Base-by-base conservation (phyloP, 2,888 invertebrate genomes). In the Petrolisthes cinctipes region DNA sequence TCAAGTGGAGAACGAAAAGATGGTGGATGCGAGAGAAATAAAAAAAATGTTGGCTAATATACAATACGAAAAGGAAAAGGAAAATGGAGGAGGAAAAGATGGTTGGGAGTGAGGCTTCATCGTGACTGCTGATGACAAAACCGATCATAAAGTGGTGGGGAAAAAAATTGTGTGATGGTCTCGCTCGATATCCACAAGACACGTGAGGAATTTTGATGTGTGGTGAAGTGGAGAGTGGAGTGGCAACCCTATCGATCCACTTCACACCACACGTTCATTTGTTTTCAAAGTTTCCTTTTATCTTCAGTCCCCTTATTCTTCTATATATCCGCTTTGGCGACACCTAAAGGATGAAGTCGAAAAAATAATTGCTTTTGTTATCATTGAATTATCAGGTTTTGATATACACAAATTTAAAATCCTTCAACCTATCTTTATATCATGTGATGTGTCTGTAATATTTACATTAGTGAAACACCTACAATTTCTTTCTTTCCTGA, bases 121-220 rank as follows among this genome's bases (percentile, higher is more conserved):
- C 37, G 14, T 79, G 84, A 68, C 84, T 84, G 79, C 84, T 84
- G 76, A 84, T 84, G 81, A 71, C 86, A 82, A 81, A 82, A 71
- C 23, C 84, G 84, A 84, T 84, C 86, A 80, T 86, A 86, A 82
- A 81, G 37, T 54, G 17, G 81, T 57, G 75, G 75, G 37, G 37
- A 37, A 37, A 82, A 75, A 75, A 75, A 82, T 57, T 82, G 81
- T 61, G 73, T 82, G 86, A 86, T 82, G 86, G 86, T 20, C 51
- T 57, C 56, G 81, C 61, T 86, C 86, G 71, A 82, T 86, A 86
- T 82, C 82, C 80, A 82, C 56, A 82, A 86, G 20, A 75, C 75
- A 54, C 17, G 68, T 66, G 66, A 79, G n/a, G 85, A 85, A 85
- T 85, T 85, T 85, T 79, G 78, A 85, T 68, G 56, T n/a, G 66